Evolutionary conservation across 2,888 invertebrate genomes (phyloP), one percentile per base, ranked within the genome.

Genomic region (Spilosoma lubricipeda): DNA sequence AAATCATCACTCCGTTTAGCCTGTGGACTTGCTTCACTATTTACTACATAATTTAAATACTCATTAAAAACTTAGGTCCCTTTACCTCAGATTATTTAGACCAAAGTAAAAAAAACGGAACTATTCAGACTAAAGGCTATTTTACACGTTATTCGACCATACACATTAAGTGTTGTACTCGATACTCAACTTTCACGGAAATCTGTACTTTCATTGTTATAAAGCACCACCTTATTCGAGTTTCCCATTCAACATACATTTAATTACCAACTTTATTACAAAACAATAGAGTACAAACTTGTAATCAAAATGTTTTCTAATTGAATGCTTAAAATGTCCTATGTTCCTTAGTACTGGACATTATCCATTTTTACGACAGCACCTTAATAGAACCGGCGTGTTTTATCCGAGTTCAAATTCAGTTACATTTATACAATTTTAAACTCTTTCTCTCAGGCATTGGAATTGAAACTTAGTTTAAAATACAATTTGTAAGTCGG

Each of bases 311-410:
- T 82, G 73, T 77, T 4, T 79, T 82, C 85, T 88, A 88, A 90
- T 90, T 90, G 86, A 85, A 86, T 84, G 63, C 63, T 63, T 30
- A 63, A 63, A 27, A 5, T 63, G 63, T 79, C 75, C 73, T 80
- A 79, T 85, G 78, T 80, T 84, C 76, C 74, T 80, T 89, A 87
- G 88, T 88, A 85, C 88, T 88, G 82, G 81, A 86, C 89, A 87
- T 90, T 91, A 90, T 89, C 88, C 88, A 88, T 90, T 91, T 93
- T 93, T 92, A 93, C 90, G 91, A 91, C 88, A 82, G 82, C 80
- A 82, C 88, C 86, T 88, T 91, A 88, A 91, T 91, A 90, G 91
- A 90, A 87, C 83, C 84, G 85, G 86, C 86, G 82, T 83, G 86
- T 86, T 87, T 85, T 77, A 82, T 82, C 78, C 77, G 78, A 85